phyloP scores from a whole-genome alignment of 2,888 invertebrate species.

The Acrobasis repandana region DNA sequence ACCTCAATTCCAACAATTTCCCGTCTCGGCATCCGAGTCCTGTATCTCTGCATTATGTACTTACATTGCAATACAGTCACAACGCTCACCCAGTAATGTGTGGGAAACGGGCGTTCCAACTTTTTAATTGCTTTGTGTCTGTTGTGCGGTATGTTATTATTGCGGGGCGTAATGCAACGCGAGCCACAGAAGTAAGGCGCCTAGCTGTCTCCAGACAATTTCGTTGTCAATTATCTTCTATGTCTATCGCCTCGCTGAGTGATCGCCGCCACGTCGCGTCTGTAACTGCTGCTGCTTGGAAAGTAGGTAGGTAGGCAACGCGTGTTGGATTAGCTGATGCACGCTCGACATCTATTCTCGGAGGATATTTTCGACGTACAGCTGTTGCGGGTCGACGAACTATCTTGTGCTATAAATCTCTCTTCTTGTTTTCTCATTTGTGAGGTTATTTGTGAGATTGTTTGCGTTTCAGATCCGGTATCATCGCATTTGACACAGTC shows the following conservation, averaged over 20 bases:
- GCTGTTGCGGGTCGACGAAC: constrained; percentile 53
- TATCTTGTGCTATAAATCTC: constrained; percentile 38
- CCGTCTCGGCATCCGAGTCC: constrained; percentile 46
- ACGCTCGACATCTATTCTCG: constrained; percentile 49
- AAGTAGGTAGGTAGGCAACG: constrained; percentile 55
- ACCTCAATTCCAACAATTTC: constrained; percentile 61
- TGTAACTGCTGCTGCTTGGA: constrained; percentile 58
- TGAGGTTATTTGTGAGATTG: constrained; percentile 39
- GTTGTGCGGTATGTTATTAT: constrained; percentile 66
- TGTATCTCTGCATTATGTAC: constrained; percentile 43
- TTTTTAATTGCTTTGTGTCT: constrained; percentile 68
- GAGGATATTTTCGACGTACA: constrained; percentile 54
- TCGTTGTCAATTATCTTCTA: constrained; percentile 73
- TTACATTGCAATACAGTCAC: constrained; percentile 51
- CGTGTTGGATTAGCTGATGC: constrained; percentile 47
- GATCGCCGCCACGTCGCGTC: constrained; percentile 63
- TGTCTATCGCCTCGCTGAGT: constrained; percentile 61
- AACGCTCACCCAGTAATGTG: constrained; percentile 63
- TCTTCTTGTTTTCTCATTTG: constrained; percentile 43
- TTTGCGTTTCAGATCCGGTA: constrained; percentile 45
- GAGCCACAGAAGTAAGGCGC: constrained; percentile 73
- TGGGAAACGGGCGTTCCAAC: constrained; percentile 69
- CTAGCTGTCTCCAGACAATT: constrained; percentile 78
- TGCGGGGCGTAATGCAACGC: constrained; percentile 67
- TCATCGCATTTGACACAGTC: constrained; percentile 49